Evolutionary conservation across 2,797 vertebrate species (phyloP), one percentile per base, ranked within the genome.

Genomic region (Acanthiza pusilla): DNA sequence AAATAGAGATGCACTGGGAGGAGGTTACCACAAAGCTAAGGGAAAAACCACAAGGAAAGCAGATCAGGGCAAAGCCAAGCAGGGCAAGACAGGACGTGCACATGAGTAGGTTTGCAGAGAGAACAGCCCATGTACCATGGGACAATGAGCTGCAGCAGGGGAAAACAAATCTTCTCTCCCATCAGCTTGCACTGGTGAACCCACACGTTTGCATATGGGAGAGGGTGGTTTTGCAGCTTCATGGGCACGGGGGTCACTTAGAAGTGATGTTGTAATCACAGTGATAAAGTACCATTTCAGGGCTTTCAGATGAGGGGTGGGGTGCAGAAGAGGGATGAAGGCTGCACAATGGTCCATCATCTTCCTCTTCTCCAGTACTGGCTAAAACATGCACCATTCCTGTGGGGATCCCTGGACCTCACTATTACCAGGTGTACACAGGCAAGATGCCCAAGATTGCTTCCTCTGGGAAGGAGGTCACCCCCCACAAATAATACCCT

Each of bases 21-120:
- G 32, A 92, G 75, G 78, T 72, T 80, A 71, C 78, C 89, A 68
- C 89, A 92, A 87, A 73, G 32, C 68, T 16, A 53, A 32, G 61
- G 72, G 75, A 15, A 85, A 92, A 94, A 17, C 23, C 91, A 75
- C 88, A 89, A 27, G 55, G 81, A 87, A 91, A 95, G 86, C 50
- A 75, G 75, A 87, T 89, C 2, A 7, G 47, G 81, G 91, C 88
- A 91, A 91, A 85, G 51, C 21, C 74, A 68, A 71, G 58, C 1
- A 0, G 47, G 73, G 48, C 93, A 88, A 80, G 93, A 85, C 32
- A 47, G 79, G 76, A 75, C 66, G 0, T 75, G 89, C 40, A 27
- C 21, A 5, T 3, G 23, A 62, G 51, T 8, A 78, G 54, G 36
- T 68, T 72, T 45, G 60, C 32, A 58, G 10, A 38, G 38, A 66